A percentile compares a stretch with the other conserved stretches of the same genome.
Evolutionary conservation across 2,797 vertebrate genomes (phyloP).

Genomic region (Bovichtus variegatus): DNA sequence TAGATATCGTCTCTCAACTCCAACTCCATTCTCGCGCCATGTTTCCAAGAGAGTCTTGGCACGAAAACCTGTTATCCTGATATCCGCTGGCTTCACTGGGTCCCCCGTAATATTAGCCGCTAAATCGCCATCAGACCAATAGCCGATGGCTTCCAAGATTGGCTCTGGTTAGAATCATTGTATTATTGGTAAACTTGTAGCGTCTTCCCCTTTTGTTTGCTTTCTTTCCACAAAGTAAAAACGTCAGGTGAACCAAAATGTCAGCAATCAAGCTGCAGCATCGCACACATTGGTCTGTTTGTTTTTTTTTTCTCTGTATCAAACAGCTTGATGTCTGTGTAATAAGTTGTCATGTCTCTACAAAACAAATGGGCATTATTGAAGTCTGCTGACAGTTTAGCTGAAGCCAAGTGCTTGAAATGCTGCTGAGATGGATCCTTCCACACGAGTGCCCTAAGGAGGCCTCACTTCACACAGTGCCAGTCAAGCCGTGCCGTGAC

Average conservation of each 20-base stretch:
- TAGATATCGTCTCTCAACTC: no score
- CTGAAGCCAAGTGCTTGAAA: slow-evolving; percentile 67
- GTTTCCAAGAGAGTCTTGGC: no score
- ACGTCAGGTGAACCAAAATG: background rate
- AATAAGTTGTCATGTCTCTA: slow-evolving; percentile 67
- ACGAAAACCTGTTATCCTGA: no score
- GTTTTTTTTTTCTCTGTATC: slow-evolving; percentile 18
- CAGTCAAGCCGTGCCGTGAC: slow-evolving; percentile 65
- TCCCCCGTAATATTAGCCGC: no score
- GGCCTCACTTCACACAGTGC: slow-evolving; percentile 68
- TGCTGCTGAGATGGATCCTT: slow-evolving; percentile 69
- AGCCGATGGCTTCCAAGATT: no score
- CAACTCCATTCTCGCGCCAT: no score
- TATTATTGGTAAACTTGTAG: background rate
- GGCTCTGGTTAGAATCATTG: background rate
- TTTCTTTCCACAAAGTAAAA: background rate
- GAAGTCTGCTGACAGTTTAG: slow-evolving; percentile 73
- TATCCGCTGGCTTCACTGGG: no score
- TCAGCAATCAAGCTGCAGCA: slow-evolving; percentile 23
- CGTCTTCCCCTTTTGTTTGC: background rate
- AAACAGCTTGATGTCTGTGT: slow-evolving; percentile 56
- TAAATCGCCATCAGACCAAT: no score
- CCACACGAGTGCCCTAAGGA: slow-evolving; percentile 64
- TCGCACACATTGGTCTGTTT: slow-evolving; percentile 29
- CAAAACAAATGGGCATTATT: slow-evolving; percentile 69